These are phyloP conservation scores for Hyppa rectilinea DNA, from an alignment of 2,888 invertebrate genomes.

Conservation along the genomic window DNA sequence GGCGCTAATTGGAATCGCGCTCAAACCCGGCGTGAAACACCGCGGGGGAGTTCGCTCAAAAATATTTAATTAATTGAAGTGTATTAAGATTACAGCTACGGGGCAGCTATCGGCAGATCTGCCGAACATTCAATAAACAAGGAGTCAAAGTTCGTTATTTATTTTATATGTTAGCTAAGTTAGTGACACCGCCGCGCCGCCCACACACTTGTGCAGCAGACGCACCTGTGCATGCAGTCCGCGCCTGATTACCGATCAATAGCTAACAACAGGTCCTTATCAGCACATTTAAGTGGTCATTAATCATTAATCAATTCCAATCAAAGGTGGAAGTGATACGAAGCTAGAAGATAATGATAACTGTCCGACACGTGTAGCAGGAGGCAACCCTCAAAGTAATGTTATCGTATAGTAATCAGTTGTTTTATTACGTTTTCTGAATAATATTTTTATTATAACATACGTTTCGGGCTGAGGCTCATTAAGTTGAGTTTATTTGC, in stretches of 20 bases:
- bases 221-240: slow-evolving; percentile 12
- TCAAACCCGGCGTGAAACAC: background rate
- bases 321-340: slow-evolving; percentile 28
- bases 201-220: background rate
- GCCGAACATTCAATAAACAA: background rate
- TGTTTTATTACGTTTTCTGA: background rate
- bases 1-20: slow-evolving; percentile 21
- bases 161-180: background rate
- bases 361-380: background rate
- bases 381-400: background rate
- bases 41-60: background rate
- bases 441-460: background rate
- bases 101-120: background rate
- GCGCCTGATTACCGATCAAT: slow-evolving; percentile 26
- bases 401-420: background rate
- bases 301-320: slow-evolving; percentile 49
- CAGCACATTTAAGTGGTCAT: slow-evolving; percentile 32
- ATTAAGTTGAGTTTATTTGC: background rate
- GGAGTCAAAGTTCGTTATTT: background rate
- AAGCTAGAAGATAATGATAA: slow-evolving; percentile 11
- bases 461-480: background rate
- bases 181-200: background rate
- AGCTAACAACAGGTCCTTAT: slow-evolving; percentile 37
- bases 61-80: slow-evolving; percentile 2
- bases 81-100: background rate